Percentiles rank a stretch among this genome's conserved stretches.
phyloP scores from a whole-genome alignment of 2,888 invertebrate species.

The Rhagium mordax region DNA sequence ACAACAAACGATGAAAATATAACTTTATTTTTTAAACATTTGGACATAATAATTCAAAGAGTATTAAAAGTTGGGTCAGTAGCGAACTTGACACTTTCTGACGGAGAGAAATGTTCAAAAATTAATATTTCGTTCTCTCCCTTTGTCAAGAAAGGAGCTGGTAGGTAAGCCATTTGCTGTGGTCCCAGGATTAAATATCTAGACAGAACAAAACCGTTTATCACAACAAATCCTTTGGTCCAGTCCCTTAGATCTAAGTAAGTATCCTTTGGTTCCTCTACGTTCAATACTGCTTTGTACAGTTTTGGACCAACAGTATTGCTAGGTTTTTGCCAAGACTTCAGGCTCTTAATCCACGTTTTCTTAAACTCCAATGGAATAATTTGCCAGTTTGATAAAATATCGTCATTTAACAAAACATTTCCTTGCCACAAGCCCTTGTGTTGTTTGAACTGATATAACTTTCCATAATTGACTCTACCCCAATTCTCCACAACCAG shows the following conservation, averaged over 20 bases:
- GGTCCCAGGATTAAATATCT: slow-evolving; percentile 86
- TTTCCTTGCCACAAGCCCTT: slow-evolving; percentile 69
- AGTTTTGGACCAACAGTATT: slow-evolving; percentile 79
- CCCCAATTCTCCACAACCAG: slow-evolving; percentile 85
- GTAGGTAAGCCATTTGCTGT: slow-evolving; percentile 86
- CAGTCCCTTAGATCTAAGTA: slow-evolving; percentile 86
- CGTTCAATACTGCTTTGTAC: slow-evolving; percentile 71
- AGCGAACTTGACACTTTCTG: slow-evolving; percentile 52
- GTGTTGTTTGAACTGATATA: slow-evolving; percentile 67
- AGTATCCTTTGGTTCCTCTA: slow-evolving; percentile 77
- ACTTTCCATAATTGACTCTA: slow-evolving; percentile 75
- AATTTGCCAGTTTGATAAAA: slow-evolving; percentile 69
- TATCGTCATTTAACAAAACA: slow-evolving; percentile 68
- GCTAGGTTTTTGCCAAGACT: slow-evolving; percentile 77
- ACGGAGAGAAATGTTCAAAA: slow-evolving; percentile 62
- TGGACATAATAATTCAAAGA: background rate
- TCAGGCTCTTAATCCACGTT: slow-evolving; percentile 63
- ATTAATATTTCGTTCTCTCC: slow-evolving; percentile 67
- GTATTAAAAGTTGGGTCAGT: slow-evolving; percentile 39
- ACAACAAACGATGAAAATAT: background rate
- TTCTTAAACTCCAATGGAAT: slow-evolving; percentile 72
- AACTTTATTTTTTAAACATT: background rate
- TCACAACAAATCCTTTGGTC: slow-evolving; percentile 87
- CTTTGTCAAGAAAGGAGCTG: slow-evolving; percentile 78
- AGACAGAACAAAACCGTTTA: slow-evolving; percentile 89